A percentile compares a stretch with the other conserved stretches of the same genome.
Evolutionary conservation across 2,113 vertebrate species (phyloP).

Genomic region (Chionis minor): DNA sequence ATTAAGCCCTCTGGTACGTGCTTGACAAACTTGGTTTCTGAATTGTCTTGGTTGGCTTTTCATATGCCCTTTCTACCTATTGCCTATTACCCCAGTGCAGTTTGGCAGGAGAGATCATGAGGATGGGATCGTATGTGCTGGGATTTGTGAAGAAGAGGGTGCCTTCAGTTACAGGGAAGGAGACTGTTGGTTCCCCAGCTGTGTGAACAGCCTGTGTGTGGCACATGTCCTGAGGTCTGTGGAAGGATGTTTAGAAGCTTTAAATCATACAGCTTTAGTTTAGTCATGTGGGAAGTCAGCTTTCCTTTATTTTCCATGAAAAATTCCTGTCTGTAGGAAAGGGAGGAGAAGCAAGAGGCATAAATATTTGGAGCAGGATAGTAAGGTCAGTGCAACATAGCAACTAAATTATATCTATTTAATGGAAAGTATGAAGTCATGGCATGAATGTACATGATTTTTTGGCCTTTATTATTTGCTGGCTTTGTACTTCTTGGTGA

Average conservation of each 20-base stretch:
- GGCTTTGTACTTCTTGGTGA: neutral
- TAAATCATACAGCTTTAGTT: neutral
- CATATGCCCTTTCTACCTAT: neutral
- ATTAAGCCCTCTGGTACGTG: neutral
- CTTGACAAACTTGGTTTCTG: neutral
- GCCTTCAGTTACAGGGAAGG: neutral
- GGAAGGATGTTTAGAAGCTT: constrained; percentile 2
- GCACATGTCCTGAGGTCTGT: neutral
- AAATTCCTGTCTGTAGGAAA: neutral
- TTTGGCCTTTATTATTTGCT: neutral
- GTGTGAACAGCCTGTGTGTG: neutral
- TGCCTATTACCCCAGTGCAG: neutral
- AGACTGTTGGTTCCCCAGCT: neutral
- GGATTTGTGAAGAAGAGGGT: neutral
- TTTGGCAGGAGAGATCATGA: neutral
- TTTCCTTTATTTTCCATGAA: neutral
- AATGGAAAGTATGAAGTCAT: neutral
- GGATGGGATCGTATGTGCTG: fast-evolving
- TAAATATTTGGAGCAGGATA: neutral
- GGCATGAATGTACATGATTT: neutral
- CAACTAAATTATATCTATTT: neutral
- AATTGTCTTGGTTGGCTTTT: neutral
- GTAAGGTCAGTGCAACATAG: neutral
- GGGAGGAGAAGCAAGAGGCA: neutral
- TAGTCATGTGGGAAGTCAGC: neutral